These are phyloP conservation scores for Drosophila albomicans DNA, from an alignment of 1,140 invertebrate species.

Conservation along the genomic window DNA sequence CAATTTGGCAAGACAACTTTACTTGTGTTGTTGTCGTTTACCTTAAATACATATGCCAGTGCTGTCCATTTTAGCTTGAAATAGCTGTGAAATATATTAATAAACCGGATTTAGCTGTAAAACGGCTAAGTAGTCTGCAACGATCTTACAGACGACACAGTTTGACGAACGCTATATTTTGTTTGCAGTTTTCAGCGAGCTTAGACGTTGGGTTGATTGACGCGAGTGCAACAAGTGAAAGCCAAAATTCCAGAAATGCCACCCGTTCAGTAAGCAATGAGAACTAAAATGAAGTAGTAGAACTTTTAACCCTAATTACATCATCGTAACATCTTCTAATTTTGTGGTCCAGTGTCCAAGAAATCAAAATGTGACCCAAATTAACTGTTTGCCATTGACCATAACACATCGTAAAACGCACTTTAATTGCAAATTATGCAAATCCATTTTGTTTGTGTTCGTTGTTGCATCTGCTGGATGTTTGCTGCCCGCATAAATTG, in stretches of 20 bases:
- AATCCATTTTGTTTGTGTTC: constrained; percentile 23
- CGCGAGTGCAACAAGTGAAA: constrained; percentile 73
- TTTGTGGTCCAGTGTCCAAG: constrained; percentile 11
- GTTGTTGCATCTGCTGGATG: constrained; percentile 11
- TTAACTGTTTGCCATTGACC: constrained; percentile 21
- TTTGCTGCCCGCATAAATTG: constrained; percentile 42
- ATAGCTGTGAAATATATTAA: constrained; percentile 3
- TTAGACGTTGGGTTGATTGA: constrained; percentile 46
- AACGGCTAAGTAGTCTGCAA: constrained; percentile 26
- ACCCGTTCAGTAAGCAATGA: constrained; percentile 71
- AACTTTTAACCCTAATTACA: constrained; percentile 55
- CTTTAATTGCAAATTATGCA: constrained; percentile 34
- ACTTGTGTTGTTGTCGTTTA: constrained; percentile 37
- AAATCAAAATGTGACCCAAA: constrained; percentile 28
- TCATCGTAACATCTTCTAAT: constrained; percentile 45
- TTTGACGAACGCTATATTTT: constrained; percentile 51
- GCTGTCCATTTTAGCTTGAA: constrained; percentile 37
- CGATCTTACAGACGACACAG: constrained; percentile 39
- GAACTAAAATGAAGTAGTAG: constrained; percentile 50
- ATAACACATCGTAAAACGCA: constrained; percentile 24
- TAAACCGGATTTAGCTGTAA: constrained; percentile 57
- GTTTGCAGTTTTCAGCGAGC: constrained; percentile 70
- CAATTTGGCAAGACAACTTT: constrained; percentile 56
- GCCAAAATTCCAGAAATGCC: constrained; percentile 65
- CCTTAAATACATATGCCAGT: constrained; percentile 32